Base-by-base conservation (phyloP, 2,113 vertebrate species). In the Anas platyrhynchos region DNA sequence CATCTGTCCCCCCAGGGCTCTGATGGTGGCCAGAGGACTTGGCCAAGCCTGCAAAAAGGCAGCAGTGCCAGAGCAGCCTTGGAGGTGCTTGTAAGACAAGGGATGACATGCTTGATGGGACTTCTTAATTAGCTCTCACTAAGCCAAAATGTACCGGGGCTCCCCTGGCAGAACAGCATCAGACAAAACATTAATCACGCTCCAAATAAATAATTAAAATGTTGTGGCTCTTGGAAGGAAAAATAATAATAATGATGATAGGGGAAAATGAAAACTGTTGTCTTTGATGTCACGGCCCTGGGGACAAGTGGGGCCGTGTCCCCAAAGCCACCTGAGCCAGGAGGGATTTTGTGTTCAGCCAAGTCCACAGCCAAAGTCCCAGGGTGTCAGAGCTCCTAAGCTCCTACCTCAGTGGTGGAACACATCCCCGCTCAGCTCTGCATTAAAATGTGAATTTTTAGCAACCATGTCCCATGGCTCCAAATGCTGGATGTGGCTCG, bases 131-230 rank as follows among this genome's bases (percentile, higher is more conserved):
- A 96, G 94, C 83, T 93, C 94, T 94, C 15, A 1, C 79, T 81
- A 94, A 93, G 82, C 66, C 43, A 71, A 79, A 84, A 78, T 65
- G 66, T 86, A 91, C 22, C 2, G 26, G 91, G 93, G 88, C 86
- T 90, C 43, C 62, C 81, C 75, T 72, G 80, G 75, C 62, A 6
- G 32, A 91, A 55, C 91, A 84, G 63, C 85, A 13, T 83, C 92
- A 94, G 77, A 61, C 77, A 83, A 44, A 43, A 73, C 52, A 80
- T 92, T 97, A 86, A 86, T 97, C 95, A 95, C 9, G 71, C 96
- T 97, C 95, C 95, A 95, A 91, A 96, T 97, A 95, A 97, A 98
- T 97, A 96, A 97, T 97, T 95, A 94, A 97, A 97, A 93, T 3
- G 1, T 50, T 91, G 86, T 72, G 97, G 82, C 65, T 87, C 65